Conservation (phyloP, 2,113 vertebrate species). For the Neofelis nebulosa region DNA sequence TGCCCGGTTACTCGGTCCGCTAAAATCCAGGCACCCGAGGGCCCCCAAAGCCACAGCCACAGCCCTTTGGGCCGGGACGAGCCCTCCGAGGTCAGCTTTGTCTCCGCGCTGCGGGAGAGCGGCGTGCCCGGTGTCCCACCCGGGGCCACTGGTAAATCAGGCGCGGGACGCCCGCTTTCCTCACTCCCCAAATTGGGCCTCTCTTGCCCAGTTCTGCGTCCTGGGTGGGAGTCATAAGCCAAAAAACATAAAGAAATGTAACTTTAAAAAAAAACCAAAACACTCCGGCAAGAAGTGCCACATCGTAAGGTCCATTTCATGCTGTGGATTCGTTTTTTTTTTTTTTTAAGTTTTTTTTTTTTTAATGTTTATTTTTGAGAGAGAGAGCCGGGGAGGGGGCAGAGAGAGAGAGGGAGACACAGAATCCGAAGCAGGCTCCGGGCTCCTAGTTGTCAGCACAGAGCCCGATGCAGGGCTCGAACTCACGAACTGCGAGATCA, state of each 20-base stretch:
- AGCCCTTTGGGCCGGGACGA: background rate
- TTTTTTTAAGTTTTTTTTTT: no score
- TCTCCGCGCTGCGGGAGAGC: background rate
- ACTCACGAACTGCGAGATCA: accelerated
- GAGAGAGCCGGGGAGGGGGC: no score
- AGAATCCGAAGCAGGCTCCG: no score
- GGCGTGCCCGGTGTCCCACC: background rate
- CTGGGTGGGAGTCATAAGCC: background rate
- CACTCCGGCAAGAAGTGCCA: background rate
- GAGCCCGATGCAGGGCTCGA: no score
- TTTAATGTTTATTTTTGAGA: no score
- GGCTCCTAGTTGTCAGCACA: no score
- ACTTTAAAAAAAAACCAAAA: background rate
- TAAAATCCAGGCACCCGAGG: background rate
- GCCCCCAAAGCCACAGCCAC: background rate
- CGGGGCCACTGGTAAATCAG: accelerated
- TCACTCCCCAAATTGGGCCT: background rate
- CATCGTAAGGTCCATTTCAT: background rate
- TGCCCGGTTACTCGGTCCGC: background rate
- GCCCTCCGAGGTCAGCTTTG: background rate
- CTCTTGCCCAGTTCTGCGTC: background rate
- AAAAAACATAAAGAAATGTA: background rate
- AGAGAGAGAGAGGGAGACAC: no score
- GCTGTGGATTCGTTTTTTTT: background rate
- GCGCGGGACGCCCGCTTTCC: background rate